phyloP scores from a whole-genome alignment of 2,888 invertebrate species.

The Nemapogon koenigi region DNA sequence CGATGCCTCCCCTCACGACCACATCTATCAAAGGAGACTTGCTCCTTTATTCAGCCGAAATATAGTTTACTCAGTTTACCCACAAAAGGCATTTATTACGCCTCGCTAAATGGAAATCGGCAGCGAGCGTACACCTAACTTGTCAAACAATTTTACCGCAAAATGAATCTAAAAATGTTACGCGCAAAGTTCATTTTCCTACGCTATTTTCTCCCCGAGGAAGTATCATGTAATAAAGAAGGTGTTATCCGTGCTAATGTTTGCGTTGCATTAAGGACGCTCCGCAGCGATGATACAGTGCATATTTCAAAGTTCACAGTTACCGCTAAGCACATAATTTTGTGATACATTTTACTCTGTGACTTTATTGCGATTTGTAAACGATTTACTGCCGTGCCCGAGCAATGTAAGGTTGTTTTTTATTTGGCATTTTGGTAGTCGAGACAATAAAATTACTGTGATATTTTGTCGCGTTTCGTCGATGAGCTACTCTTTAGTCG shows the following conservation, averaged over 20 bases:
- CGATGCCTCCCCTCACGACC: slow-evolving; percentile 28
- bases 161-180: not conserved
- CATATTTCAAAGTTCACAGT: slow-evolving; percentile 37
- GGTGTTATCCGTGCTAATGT: slow-evolving; percentile 38
- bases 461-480: slow-evolving; percentile 47
- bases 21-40: slow-evolving; percentile 48
- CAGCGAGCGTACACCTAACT: slow-evolving; percentile 7
- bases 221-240: slow-evolving; percentile 31
- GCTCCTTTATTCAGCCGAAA: slow-evolving; percentile 48
- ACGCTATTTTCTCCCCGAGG: not conserved
- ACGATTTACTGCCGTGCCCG: slow-evolving; percentile 33
- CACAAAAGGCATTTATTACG: slow-evolving; percentile 26
- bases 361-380: slow-evolving; percentile 33
- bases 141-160: not conserved
- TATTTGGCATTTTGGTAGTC: slow-evolving; percentile 24
- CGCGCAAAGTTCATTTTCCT: not conserved
- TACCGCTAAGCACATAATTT: slow-evolving; percentile 28
- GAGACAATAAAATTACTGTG: slow-evolving; percentile 52
- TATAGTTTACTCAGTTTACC: slow-evolving; percentile 32
- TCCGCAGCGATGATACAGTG: slow-evolving; percentile 41
- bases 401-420: slow-evolving; percentile 40
- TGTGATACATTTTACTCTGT: slow-evolving; percentile 51
- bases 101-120: slow-evolving; percentile 42
- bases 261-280: slow-evolving; percentile 43
- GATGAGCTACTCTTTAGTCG: slow-evolving; percentile 45